These are phyloP conservation scores for Amblyteles armatorius DNA, from an alignment of 2,888 invertebrate genomes.

Conservation along the genomic window DNA sequence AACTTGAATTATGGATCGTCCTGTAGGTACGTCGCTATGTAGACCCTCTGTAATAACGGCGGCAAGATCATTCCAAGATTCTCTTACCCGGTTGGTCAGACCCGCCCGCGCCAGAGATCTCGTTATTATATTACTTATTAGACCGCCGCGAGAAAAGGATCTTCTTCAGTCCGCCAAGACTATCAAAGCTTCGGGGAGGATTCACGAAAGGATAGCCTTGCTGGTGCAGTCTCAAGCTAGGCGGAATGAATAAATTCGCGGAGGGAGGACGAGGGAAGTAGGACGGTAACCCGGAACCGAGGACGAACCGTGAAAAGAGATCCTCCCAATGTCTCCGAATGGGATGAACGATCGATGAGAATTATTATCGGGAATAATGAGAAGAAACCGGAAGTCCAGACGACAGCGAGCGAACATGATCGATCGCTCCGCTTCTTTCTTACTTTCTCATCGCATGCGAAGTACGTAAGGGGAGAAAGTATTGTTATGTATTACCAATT, in stretches of 20 bases:
- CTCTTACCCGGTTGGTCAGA: slow-evolving; percentile 20
- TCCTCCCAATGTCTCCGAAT: neutral
- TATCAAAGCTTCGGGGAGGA: neutral
- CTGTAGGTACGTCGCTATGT: slow-evolving; percentile 12
- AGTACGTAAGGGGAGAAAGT: neutral
- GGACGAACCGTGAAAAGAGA: slow-evolving; percentile 2
- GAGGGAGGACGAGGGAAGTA: slow-evolving; percentile 3
- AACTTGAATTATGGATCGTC: neutral
- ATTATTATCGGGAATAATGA: slow-evolving; percentile 7
- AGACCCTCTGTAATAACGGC: slow-evolving; percentile 12
- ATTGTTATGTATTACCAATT: neutral
- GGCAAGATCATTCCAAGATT: slow-evolving; percentile 38
- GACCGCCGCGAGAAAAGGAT: slow-evolving; percentile 42
- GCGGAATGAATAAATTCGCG: slow-evolving; percentile 31
- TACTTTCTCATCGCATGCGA: neutral
- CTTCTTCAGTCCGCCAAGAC: slow-evolving; percentile 9
- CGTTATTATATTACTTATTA: slow-evolving; percentile 70
- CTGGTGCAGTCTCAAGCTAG: neutral
- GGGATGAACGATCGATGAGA: slow-evolving; percentile 14
- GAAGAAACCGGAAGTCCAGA: slow-evolving; percentile 3
- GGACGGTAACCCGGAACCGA: slow-evolving; percentile 30
- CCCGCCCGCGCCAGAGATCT: slow-evolving; percentile 27
- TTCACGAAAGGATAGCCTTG: neutral
- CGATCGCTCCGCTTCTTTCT: neutral
- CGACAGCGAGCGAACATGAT: slow-evolving; percentile 4